phyloP scores from a whole-genome alignment of 2,888 invertebrate species.

The Ephialtes manifestator region DNA sequence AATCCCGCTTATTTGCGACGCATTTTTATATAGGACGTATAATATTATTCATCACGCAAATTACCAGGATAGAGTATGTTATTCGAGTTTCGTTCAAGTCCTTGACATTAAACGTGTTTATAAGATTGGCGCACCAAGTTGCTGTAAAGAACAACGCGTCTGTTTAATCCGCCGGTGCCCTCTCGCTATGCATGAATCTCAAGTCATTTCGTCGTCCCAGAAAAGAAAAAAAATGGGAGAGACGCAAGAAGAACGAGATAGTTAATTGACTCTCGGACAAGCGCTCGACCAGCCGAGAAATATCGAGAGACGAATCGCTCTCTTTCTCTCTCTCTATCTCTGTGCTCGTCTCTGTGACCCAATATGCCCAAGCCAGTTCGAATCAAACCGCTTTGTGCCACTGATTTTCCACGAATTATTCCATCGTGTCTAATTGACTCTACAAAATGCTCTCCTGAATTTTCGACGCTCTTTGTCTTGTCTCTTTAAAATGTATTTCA shows the following conservation, averaged over 20 bases:
- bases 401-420: constrained; percentile 60
- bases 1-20: neutral
- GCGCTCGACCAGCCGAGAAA: constrained; percentile 40
- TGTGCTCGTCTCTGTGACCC: constrained; percentile 21
- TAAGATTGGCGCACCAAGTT: constrained; percentile 62
- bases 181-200: constrained; percentile 42
- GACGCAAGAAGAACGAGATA: constrained; percentile 48
- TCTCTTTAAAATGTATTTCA: neutral
- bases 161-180: constrained; percentile 76
- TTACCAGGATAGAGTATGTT: constrained; percentile 45
- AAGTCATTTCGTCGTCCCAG: constrained; percentile 35
- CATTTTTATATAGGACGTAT: neutral
- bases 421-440: constrained; percentile 45
- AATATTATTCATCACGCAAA: constrained; percentile 50
- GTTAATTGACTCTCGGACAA: constrained; percentile 63
- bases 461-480: neutral
- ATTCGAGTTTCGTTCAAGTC: constrained; percentile 70
- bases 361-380: constrained; percentile 11
- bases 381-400: constrained; percentile 33
- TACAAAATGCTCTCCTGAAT: constrained; percentile 23
- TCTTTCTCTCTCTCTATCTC: neutral
- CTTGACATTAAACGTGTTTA: constrained; percentile 83
- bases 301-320: constrained; percentile 30
- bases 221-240: constrained; percentile 23
- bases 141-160: constrained; percentile 74